These are phyloP conservation scores for Trichomycterus rosablanca DNA, from an alignment of 2,113 vertebrate genomes.

Conservation along the genomic window DNA sequence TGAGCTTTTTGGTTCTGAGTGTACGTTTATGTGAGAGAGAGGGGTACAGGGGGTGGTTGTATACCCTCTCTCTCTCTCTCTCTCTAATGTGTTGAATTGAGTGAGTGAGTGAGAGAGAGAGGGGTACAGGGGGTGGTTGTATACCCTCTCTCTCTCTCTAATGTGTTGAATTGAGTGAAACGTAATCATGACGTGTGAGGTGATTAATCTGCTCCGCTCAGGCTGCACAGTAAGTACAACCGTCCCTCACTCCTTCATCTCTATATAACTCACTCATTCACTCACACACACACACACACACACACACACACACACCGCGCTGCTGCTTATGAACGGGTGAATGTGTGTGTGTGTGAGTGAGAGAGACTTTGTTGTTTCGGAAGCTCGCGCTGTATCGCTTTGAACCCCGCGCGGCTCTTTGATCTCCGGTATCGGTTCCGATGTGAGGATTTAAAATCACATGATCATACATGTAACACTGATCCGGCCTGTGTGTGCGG, in stretches of 20 bases:
- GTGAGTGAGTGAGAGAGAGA: constrained; percentile 68
- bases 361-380: background rate
- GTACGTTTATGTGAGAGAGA: too few relatives aligned
- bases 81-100: constrained; percentile 84
- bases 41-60: constrained; percentile 44
- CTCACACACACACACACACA: constrained; percentile 6
- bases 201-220: constrained; percentile 78
- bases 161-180: constrained; percentile 83
- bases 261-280: constrained; percentile 52
- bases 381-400: background rate
- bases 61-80: constrained; percentile 62
- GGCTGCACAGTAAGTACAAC: constrained; percentile 77
- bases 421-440: too few relatives aligned
- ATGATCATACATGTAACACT: background rate
- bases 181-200: constrained; percentile 81
- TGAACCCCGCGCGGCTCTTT: too few relatives aligned
- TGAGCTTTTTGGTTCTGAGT: too few relatives aligned
- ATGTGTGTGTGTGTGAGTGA: background rate
- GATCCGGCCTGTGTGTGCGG: background rate
- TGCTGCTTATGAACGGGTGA: background rate
- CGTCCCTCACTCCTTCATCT: constrained; percentile 64
- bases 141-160: constrained; percentile 69
- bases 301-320: background rate
- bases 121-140: constrained; percentile 44
- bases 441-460: too few relatives aligned